These are phyloP conservation scores for Chrysochloris asiatica DNA, from an alignment of 2,113 vertebrate species.

Conservation along the genomic window DNA sequence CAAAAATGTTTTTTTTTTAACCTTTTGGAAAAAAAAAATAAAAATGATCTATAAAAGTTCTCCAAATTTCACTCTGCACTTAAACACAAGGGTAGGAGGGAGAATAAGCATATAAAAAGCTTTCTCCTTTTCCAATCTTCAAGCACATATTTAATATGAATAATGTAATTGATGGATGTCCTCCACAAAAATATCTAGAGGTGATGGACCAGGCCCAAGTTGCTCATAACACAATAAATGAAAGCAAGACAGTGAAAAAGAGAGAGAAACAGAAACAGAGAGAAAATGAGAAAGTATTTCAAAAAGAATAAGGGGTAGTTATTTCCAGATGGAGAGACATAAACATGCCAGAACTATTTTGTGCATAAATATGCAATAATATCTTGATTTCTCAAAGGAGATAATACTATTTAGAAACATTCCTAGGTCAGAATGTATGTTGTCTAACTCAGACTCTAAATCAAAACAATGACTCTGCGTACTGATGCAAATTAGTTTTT, in stretches of 20 bases:
- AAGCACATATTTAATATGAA: conserved; percentile 58
- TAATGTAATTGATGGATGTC: conserved; percentile 68
- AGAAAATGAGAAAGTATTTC: not conserved
- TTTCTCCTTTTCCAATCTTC: conserved; percentile 5
- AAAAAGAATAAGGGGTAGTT: not conserved
- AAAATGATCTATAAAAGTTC: not conserved
- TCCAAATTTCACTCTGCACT: not conserved
- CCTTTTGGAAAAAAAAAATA: not conserved
- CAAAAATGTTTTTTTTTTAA: not conserved
- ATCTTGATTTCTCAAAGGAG: conserved; percentile 34
- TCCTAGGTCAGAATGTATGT: conserved; percentile 49
- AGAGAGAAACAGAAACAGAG: not conserved
- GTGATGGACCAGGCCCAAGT: conserved; percentile 59
- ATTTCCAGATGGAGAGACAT: not conserved
- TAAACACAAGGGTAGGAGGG: not conserved
- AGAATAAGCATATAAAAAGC: not conserved
- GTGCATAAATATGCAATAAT: conserved; percentile 37
- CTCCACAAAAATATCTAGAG: conserved; percentile 56
- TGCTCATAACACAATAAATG: conserved; percentile 51
- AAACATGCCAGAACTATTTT: conserved; percentile 60
- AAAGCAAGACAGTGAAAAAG: not conserved
- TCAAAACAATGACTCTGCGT: conserved; percentile 51
- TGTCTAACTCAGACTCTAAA: conserved; percentile 53
- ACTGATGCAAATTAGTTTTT: conserved; percentile 42
- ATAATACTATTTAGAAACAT: conserved; percentile 23